Conservation (phyloP, 2,797 vertebrate species). For the Cheirogaleus major region DNA sequence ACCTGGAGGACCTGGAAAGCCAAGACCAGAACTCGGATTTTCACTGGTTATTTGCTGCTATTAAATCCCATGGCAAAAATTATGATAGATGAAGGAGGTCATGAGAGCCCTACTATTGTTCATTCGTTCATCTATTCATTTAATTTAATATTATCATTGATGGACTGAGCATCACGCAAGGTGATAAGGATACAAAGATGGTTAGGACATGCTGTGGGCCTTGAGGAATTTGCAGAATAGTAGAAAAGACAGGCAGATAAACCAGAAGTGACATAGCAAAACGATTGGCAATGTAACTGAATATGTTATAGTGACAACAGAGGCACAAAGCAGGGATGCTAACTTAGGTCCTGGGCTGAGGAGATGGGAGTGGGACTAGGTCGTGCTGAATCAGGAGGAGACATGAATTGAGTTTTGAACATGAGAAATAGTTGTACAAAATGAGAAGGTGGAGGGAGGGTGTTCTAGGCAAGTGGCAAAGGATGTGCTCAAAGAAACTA, state of each 20-base stretch:
- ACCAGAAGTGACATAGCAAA: not conserved
- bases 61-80: not conserved
- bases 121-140: not conserved
- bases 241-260: not conserved
- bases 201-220: not conserved
- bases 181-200: not conserved
- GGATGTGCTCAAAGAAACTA: not conserved
- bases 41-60: not conserved
- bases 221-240: not conserved
- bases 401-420: not conserved
- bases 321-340: not conserved
- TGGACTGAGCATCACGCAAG: not conserved
- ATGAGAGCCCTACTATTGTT: fast-evolving
- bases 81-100: not conserved
- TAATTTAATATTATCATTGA: not conserved
- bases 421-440: not conserved
- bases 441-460: not conserved
- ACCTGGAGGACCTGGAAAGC: not conserved
- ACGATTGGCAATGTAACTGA: not conserved
- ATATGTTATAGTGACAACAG: not conserved
- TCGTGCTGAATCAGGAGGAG: not conserved
- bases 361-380: no score
- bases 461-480: not conserved
- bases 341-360: not conserved
- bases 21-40: not conserved